Conservation (phyloP, 2,888 invertebrate species). For the Rhorus exstirpatorius region DNA sequence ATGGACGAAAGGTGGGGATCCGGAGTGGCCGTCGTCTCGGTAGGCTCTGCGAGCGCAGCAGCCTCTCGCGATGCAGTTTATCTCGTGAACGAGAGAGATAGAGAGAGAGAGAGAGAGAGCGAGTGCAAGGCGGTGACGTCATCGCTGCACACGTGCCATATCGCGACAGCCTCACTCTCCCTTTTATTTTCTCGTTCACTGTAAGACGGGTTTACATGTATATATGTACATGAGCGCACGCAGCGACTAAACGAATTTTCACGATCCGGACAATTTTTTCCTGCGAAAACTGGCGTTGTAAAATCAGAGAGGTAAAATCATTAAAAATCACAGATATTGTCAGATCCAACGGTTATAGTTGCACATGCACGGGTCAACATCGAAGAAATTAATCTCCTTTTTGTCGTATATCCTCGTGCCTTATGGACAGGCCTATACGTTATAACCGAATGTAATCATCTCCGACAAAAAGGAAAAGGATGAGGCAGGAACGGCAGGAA, state of each 20-base stretch:
- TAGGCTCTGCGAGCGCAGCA: neutral
- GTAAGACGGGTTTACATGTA: too few species aligned
- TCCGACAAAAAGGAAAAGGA: constrained; percentile 4
- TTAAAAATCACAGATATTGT: too few species aligned
- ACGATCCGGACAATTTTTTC: too few species aligned
- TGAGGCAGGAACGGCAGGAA: constrained; percentile 2
- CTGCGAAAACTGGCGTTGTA: too few species aligned
- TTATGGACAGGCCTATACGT: neutral
- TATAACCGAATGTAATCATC: neutral
- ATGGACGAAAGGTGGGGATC: constrained; percentile 50
- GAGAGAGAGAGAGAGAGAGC: constrained; percentile 52
- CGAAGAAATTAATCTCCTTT: neutral
- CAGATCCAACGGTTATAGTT: too few species aligned
- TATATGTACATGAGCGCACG: too few species aligned
- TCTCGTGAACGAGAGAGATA: constrained; percentile 28
- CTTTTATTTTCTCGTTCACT: neutral
- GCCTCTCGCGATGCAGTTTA: constrained; percentile 17
- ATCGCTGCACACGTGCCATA: constrained; percentile 74
- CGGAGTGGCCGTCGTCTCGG: constrained; percentile 30
- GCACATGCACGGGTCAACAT: too few species aligned
- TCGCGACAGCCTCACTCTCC: constrained; percentile 34
- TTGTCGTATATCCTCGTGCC: neutral
- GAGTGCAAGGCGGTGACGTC: constrained; percentile 72
- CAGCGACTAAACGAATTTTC: too few species aligned
- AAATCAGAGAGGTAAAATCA: too few species aligned